These are phyloP conservation scores for Portevinia maculata DNA, from an alignment of 2,888 invertebrate species.

Conservation along the genomic window DNA sequence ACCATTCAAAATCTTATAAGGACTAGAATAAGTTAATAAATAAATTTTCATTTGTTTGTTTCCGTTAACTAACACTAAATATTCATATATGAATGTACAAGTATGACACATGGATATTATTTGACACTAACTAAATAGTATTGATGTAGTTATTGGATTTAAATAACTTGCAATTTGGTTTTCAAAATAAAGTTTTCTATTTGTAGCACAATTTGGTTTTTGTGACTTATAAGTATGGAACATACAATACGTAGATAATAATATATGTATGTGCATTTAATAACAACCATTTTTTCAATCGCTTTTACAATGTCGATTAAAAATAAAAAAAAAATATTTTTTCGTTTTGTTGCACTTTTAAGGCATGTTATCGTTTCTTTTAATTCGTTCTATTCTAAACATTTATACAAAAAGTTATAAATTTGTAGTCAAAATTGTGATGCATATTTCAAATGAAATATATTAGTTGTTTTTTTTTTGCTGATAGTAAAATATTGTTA, in stretches of 20 bases:
- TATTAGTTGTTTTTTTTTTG: neutral
- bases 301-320: constrained; percentile 59
- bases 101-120: constrained; percentile 18
- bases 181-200: neutral
- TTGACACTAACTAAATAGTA: constrained; percentile 44
- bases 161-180: constrained; percentile 20
- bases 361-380: constrained; percentile 57
- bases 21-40: constrained; percentile 52
- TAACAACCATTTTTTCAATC: constrained; percentile 74
- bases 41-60: constrained; percentile 10
- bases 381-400: constrained; percentile 44
- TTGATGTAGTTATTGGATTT: constrained; percentile 20
- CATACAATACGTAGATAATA: no score
- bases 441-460: constrained; percentile 22
- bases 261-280: constrained; percentile 38
- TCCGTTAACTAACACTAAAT: constrained; percentile 47
- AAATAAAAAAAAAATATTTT: constrained; percentile 45
- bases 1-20: constrained; percentile 43
- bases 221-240: constrained; percentile 20
- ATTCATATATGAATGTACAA: constrained; percentile 12
- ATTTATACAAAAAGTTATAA: constrained; percentile 47
- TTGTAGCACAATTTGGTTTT: constrained; percentile 31
- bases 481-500: constrained; percentile 18
- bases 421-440: constrained; percentile 10
- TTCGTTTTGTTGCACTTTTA: constrained; percentile 68